Percentiles rank a stretch among this genome's conserved stretches.
Conservation (phyloP, 2,113 vertebrate species). For the Zingel zingel region DNA sequence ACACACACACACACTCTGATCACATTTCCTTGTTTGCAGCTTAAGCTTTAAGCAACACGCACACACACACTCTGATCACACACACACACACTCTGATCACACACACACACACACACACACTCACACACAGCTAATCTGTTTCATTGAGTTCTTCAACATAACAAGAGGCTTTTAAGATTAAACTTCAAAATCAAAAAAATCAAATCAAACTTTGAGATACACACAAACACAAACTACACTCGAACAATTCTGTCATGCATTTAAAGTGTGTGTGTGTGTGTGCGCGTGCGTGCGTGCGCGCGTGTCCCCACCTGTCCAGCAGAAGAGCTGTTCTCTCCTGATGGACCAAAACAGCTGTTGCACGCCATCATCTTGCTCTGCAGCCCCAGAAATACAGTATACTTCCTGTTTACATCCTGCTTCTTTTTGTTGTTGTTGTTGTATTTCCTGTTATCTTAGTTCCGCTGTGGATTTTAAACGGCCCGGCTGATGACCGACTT, state of each 20-base stretch:
- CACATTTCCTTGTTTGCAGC: slow-evolving; percentile 37
- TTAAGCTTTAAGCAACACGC: slow-evolving; percentile 9
- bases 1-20: neutral
- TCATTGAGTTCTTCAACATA: slow-evolving; percentile 29
- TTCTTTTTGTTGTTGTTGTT: neutral
- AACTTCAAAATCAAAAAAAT: no score
- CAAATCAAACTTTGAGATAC: slow-evolving; percentile 33
- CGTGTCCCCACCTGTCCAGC: slow-evolving; percentile 62
- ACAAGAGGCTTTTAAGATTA: slow-evolving; percentile 64
- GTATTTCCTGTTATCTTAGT: neutral
- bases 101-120: slow-evolving; percentile 1
- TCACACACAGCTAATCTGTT: slow-evolving; percentile 24
- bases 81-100: no score
- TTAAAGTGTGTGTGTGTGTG: neutral
- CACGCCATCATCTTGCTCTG: slow-evolving; percentile 36
- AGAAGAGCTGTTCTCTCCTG: slow-evolving; percentile 46
- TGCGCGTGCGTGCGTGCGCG: neutral
- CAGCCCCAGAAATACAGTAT: neutral
- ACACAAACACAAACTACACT: neutral
- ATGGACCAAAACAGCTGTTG: slow-evolving; percentile 42
- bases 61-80: neutral
- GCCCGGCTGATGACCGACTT: no score
- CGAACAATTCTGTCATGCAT: neutral
- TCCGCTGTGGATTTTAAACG: no score
- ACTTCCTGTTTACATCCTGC: neutral